These are phyloP conservation scores for Carassius carassius DNA, from an alignment of 2,113 vertebrate genomes.

Conservation along the genomic window DNA sequence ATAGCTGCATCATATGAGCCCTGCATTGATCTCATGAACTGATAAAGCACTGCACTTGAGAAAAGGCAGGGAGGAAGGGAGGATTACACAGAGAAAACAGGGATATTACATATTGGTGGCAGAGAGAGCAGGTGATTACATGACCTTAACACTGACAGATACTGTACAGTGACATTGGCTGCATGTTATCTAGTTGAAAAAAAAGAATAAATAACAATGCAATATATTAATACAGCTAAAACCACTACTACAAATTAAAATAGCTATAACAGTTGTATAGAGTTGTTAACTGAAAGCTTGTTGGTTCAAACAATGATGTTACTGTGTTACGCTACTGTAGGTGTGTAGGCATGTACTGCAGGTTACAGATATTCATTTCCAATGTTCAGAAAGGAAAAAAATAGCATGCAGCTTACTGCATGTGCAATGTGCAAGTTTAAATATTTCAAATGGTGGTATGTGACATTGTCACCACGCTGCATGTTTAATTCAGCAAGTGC, in stretches of 20 bases:
- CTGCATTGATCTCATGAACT: background rate
- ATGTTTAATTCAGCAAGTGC: constrained; percentile 4
- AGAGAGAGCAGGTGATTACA: background rate
- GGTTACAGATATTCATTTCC: background rate
- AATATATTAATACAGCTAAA: too few relatives aligned
- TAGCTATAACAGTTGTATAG: background rate
- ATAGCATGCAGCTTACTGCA: background rate
- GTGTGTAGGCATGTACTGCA: background rate
- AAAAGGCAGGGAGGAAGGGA: background rate
- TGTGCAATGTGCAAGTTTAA: background rate
- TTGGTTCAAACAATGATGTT: background rate
- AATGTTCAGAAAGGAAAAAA: background rate
- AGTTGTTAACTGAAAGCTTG: background rate
- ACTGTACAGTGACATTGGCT: background rate
- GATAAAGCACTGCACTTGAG: background rate
- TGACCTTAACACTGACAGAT: background rate
- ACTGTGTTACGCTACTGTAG: background rate
- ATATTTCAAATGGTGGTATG: background rate
- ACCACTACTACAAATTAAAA: background rate
- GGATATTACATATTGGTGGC: background rate
- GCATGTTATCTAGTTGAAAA: background rate
- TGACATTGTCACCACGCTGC: background rate
- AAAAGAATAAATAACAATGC: background rate
- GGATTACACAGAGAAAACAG: background rate
- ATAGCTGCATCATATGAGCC: background rate